Evolutionary conservation across 2,797 vertebrate species (phyloP), one percentile per base, ranked within the genome.

Genomic region (Microctenopoma stevenorrisi): DNA sequence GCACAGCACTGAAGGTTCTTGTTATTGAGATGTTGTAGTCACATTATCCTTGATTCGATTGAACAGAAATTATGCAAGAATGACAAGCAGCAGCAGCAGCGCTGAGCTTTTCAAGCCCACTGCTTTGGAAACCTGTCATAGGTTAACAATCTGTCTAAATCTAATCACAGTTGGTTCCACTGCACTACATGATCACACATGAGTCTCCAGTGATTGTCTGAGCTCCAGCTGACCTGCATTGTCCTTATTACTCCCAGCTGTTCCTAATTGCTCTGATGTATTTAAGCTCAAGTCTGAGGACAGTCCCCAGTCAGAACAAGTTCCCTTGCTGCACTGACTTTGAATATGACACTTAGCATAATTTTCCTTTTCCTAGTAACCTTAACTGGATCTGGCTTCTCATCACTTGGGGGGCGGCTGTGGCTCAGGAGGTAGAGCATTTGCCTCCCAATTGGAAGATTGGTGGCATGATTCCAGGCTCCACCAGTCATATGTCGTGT

Each of bases 1-100:
- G 33, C 57, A 71, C 33, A 52, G 69, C 4, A 83, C 75, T 38
- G 14, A 55, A 83, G 86, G 86, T 89, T 82, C 83, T 70, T 52
- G 22, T 22, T 74, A 30, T 47, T 53, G 58, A 26, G 47, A 62
- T 48, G 54, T 67, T 62, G 10, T 11, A 62, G 70, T 72, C 11
- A 64, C 46, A 33, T 51, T 8, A 1, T 22, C 43, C 25, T 44
- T 78, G 26, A 84, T 82, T 79, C 61, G 42, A 76, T 82, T 83
- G 59, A 15, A 74, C 35, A 49, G 47, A 12, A 37, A 5, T 48
- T 43, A 59, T 62, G 51, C 11, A 9, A 68, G 4, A 46, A 4
- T 16, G 53, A 57, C 35, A 25, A 46, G 28, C 25, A 12, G 2
- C 62, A 22, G 28, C 28, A 30, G 28, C 28, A 30, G 4, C 18